Base-by-base conservation (phyloP, 2,113 vertebrate genomes). In the Okapia johnstoni region DNA sequence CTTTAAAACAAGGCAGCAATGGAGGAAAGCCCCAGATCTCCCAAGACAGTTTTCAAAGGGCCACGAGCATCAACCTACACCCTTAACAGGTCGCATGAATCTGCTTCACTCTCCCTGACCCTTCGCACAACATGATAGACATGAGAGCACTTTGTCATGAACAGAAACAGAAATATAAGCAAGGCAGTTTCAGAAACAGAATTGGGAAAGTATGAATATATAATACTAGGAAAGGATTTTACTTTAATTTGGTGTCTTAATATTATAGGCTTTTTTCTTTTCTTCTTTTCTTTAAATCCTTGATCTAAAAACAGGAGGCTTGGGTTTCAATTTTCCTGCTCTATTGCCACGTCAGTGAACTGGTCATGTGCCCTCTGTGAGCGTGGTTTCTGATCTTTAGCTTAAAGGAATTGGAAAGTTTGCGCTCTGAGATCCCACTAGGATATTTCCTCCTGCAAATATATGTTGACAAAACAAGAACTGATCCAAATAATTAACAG, bases 241-340 rank as follows among this genome's bases (percentile, higher is more conserved):
- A 55, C 50, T 81, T 89, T 81, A 85, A 94, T 86, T 90, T 95
- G 4, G 10, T 94, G 17, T 95, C 81, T 86, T 77, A 95, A 93
- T 88, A 88, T 7, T 90, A 52, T 11, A 96, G 61, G 10, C 12
- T 70, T 85, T 93, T 61, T 19, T 17, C 36, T 33, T 15, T 28
- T 43, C 14, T 48, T 43, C 30, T 23, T 50, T 88, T n/a, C 85
- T 30, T 54, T 28, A 54, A 81, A 90, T 86, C 36, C 30, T 7
- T 66, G 6, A 43, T 90, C 63, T 61, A 36, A 79, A 86, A 84
- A 61, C 40, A 73, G 15, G 30, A 95, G 52, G 77, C 7, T 25
- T 54, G 7, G 54, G n/a, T 88, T 84, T 89, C 48, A 57, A 0
- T 89, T 25, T 89, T 92, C 48, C 30, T 77, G 23, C 58, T 73